Base-by-base conservation (phyloP, 2,888 invertebrate species). In the Drosophila macrospina region DNA sequence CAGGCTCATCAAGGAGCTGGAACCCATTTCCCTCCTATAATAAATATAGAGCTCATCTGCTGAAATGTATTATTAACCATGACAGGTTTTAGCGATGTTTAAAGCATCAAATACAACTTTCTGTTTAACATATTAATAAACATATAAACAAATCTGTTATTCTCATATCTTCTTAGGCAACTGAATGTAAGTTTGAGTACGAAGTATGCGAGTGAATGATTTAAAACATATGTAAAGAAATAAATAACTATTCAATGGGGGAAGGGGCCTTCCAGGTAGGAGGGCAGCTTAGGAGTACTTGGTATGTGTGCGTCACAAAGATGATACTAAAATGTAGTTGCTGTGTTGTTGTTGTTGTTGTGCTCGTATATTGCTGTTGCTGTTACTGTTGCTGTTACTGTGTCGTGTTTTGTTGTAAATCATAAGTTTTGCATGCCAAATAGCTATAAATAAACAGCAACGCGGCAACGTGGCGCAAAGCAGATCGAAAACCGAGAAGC, bases 401-500 rank as follows among this genome's bases (percentile, higher is more conserved):
- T 85, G 47, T 16, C 71, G 74, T 79, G 66, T 61, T 65, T 80
- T 86, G 68, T 74, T 83, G 86, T 86, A 83, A 71, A 86, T 86
- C 78, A 86, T 83, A 88, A 80, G 83, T 83, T 88, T 72, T 83
- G 83, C 83, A 83, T 83, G 83, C 88, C 77, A 60, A 68, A 70
- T 74, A 83, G 86, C 86, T 83, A 88, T 88, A 83, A 83, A 83
- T 88, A 83, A 83, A 52, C 78, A 67, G 45, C 55, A 36, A 47
- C 15, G n/a, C 32, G 39, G 55, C 63, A n/a, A n/a, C 63, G 32
- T 55, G 69, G 71, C 69, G 60, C 68, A 61, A 55, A 68, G 52
- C 83, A 57, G 68, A 69, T 62, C 56, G n/a, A 48, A 59, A 51
- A 74, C 42, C 42, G 41, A 59, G 63, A 57, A 50, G 57, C 51